These are phyloP conservation scores for Strix aluco DNA, from an alignment of 2,113 vertebrate genomes.

Conservation along the genomic window DNA sequence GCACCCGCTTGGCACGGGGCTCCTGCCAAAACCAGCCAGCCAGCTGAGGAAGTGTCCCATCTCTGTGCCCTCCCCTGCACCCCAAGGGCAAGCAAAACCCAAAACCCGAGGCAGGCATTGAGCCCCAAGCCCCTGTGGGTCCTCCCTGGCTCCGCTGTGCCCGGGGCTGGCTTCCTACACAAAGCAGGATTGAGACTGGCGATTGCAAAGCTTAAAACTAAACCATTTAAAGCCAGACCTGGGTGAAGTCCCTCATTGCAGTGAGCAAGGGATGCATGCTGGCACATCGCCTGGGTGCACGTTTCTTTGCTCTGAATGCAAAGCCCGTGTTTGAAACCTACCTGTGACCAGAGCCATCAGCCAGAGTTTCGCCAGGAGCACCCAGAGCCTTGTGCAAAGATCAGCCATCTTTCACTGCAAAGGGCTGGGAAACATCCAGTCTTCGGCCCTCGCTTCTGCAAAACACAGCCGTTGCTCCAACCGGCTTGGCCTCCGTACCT, in stretches of 20 bases:
- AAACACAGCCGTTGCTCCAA: neutral
- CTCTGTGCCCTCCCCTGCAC: neutral
- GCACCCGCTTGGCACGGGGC: rapidly evolving
- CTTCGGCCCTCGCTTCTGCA: neutral
- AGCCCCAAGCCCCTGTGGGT: rapidly evolving
- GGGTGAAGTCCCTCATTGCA: rapidly evolving
- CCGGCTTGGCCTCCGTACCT: neutral
- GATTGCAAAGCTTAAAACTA: neutral
- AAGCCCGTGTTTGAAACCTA: neutral
- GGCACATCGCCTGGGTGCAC: rapidly evolving
- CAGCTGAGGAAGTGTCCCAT: neutral
- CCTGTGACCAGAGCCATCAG: slow-evolving; percentile 21
- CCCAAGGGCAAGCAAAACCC: neutral
- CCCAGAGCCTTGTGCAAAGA: neutral
- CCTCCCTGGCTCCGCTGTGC: neutral
- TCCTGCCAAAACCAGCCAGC: neutral
- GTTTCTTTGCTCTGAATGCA: neutral
- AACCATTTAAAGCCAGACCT: neutral
- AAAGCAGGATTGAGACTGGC: neutral
- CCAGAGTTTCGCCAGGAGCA: neutral
- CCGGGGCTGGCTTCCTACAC: neutral
- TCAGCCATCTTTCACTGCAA: neutral
- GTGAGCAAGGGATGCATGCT: rapidly evolving
- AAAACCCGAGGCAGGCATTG: rapidly evolving
- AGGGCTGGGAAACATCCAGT: neutral